A percentile compares a stretch with the other conserved stretches of the same genome.
phyloP scores from a whole-genome alignment of 2,888 invertebrate genomes.

The Augiades crinisus region DNA sequence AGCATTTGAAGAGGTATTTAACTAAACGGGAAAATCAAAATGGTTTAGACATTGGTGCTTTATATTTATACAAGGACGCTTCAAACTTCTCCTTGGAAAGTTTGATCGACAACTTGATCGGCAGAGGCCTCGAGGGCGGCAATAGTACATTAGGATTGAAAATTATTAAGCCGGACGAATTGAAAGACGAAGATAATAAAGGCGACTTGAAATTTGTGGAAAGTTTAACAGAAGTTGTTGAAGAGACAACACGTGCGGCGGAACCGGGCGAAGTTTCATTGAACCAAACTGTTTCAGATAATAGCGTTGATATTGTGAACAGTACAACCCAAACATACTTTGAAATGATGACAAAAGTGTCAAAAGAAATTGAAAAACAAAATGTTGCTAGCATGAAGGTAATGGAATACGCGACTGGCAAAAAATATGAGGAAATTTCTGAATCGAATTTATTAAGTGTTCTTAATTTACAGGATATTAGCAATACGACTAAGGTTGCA shows the following conservation, averaged over 20 bases:
- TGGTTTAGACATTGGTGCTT: constrained; percentile 36
- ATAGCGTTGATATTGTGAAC: constrained; percentile 27
- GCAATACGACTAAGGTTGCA: neutral
- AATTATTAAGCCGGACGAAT: constrained; percentile 14
- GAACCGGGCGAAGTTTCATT: too few relatives aligned
- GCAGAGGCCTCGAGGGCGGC: constrained; percentile 42
- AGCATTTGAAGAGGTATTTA: constrained; percentile 55
- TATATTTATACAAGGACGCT: constrained; percentile 42
- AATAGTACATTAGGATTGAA: constrained; percentile 29
- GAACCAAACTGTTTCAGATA: neutral
- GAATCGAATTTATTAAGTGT: neutral
- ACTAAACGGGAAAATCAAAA: constrained; percentile 39
- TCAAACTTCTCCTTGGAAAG: constrained; percentile 50
- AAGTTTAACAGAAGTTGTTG: constrained; percentile 12
- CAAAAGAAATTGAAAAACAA: constrained; percentile 54
- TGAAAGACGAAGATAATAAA: constrained; percentile 15
- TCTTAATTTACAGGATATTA: neutral
- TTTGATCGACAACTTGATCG: constrained; percentile 55
- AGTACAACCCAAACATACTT: constrained; percentile 20
- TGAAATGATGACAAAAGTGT: constrained; percentile 49
- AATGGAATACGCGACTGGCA: constrained; percentile 40
- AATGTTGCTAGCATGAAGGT: constrained; percentile 57
- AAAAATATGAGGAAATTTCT: neutral
- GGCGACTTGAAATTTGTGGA: constrained; percentile 2
- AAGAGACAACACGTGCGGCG: neutral